A percentile compares a stretch with the other conserved stretches of the same genome.
phyloP scores from a whole-genome alignment of 2,113 vertebrate species.

The Oreochromis tanganicae region DNA sequence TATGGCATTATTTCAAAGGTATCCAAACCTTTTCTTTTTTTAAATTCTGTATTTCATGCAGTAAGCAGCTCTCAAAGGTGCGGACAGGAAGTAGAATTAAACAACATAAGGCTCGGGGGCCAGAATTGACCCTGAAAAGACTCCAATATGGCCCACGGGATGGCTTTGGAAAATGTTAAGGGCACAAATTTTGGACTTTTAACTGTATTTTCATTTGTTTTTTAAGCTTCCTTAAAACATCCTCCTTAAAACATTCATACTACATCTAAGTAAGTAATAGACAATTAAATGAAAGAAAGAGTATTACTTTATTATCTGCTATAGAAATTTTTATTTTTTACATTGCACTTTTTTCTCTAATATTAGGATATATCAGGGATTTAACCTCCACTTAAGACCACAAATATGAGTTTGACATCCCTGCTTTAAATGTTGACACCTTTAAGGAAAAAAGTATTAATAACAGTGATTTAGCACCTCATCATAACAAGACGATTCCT shows the following conservation, averaged over 20 bases:
- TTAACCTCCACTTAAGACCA: not conserved
- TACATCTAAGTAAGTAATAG: not conserved
- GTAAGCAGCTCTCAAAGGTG: not conserved
- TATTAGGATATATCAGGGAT: fast-evolving
- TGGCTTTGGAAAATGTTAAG: not conserved
- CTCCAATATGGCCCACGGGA: not conserved
- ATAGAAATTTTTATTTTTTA: not conserved
- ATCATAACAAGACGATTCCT: not conserved
- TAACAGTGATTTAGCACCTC: not conserved
- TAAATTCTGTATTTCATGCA: not conserved
- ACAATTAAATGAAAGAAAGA: not conserved
- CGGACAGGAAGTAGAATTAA: not conserved
- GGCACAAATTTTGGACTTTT: not conserved
- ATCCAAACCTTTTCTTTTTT: not conserved
- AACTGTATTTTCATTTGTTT: not conserved
- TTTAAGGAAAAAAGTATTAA: not conserved
- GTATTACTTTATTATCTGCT: not conserved
- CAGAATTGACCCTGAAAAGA: not conserved
- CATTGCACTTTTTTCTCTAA: not conserved
- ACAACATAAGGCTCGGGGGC: not conserved
- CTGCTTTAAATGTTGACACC: fast-evolving
- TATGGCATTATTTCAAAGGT: not conserved
- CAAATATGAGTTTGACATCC: not conserved
- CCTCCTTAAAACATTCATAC: not conserved
- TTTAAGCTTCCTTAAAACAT: too few species aligned